phyloP scores from a whole-genome alignment of 2,113 vertebrate species.

The Oriolus oriolus region DNA sequence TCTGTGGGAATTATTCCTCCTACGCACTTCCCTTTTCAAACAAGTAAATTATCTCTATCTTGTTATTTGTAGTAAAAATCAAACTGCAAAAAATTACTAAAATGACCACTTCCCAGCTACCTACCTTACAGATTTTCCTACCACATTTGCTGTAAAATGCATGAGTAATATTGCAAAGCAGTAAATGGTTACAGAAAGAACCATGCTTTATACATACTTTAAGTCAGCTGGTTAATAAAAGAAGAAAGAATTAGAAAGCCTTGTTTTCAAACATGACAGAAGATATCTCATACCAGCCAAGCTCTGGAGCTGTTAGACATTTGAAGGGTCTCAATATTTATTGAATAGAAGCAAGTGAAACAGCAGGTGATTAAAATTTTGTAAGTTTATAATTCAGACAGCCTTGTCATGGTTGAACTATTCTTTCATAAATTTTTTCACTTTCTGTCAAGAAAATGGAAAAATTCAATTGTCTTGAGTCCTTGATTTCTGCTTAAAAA shows the following conservation, averaged over 20 bases:
- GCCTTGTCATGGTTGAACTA: background rate
- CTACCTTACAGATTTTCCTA: background rate
- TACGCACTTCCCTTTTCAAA: background rate
- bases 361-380: background rate
- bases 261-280: background rate
- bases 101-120: background rate
- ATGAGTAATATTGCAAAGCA: background rate
- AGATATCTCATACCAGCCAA: background rate
- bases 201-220: background rate
- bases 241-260: background rate
- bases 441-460: background rate
- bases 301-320: background rate
- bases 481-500: background rate
- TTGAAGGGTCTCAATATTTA: background rate
- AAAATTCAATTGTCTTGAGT: background rate
- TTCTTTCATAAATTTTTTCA: background rate
- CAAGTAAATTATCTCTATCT: slow-evolving; percentile 27
- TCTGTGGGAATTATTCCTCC: background rate
- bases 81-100: background rate
- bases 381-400: background rate
- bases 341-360: background rate
- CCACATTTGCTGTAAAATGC: background rate
- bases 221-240: slow-evolving; percentile 1
- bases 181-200: background rate
- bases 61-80: background rate